phyloP scores from a whole-genome alignment of 2,888 invertebrate species.

The Tinea semifulvella region DNA sequence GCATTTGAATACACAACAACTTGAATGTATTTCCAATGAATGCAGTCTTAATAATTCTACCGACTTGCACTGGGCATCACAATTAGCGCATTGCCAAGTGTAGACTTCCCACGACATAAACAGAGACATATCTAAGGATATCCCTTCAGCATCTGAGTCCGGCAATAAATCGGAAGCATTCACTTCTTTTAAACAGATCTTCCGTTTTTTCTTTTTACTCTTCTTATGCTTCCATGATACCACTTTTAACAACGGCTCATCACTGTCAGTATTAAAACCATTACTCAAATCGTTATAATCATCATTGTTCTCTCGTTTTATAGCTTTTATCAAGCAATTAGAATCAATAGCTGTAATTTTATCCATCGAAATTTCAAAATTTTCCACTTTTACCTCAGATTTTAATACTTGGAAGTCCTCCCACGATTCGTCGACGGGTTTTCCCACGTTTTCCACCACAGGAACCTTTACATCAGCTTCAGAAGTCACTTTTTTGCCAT shows the following conservation, averaged over 20 bases:
- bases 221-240: constrained; percentile 34
- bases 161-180: constrained; percentile 12
- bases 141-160: constrained; percentile 19
- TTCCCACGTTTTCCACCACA: constrained; percentile 25
- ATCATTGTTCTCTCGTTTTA: constrained; percentile 30
- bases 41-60: constrained; percentile 44
- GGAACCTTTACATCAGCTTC: constrained; percentile 18
- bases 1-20: constrained; percentile 49
- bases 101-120: constrained; percentile 45
- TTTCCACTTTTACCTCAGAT: constrained; percentile 34
- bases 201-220: constrained; percentile 26
- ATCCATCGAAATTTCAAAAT: constrained; percentile 24
- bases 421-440: constrained; percentile 46
- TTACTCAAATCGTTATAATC: constrained; percentile 14
- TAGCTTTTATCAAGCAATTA: constrained; percentile 27
- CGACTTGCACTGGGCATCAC: constrained; percentile 50
- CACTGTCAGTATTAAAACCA: constrained; percentile 38
- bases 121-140: constrained; percentile 22
- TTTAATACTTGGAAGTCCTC: constrained; percentile 38
- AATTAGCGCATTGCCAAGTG: constrained; percentile 45
- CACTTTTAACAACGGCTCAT: constrained; percentile 32
- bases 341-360: constrained; percentile 27
- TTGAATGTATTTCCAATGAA: constrained; percentile 44
- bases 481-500: constrained; percentile 22
- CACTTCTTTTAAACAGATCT: constrained; percentile 12